phyloP scores from a whole-genome alignment of 1,140 invertebrate genomes.

The Aradophagus sp. region DNA sequence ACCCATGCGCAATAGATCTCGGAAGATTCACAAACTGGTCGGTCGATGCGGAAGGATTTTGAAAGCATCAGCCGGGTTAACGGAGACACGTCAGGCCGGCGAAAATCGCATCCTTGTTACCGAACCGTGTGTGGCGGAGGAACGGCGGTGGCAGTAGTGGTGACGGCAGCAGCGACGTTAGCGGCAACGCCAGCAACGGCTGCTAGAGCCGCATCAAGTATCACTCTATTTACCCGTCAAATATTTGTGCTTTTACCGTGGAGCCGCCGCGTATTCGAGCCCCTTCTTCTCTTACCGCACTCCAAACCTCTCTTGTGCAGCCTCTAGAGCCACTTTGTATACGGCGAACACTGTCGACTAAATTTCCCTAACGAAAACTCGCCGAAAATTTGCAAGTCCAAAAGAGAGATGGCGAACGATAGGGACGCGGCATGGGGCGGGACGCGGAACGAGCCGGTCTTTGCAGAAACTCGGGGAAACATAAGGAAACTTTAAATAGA shows the following conservation, averaged over 20 bases:
- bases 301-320: constrained; percentile 64
- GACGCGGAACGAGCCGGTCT: constrained; percentile 39
- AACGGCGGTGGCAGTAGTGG: constrained; percentile 31
- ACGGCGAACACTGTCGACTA: constrained; percentile 68
- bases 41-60: constrained; percentile 64
- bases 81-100: constrained; percentile 53
- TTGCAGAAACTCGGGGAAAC: constrained; percentile 54
- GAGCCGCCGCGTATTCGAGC: constrained; percentile 66
- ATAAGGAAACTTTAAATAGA: constrained; percentile 57
- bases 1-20: constrained; percentile 62
- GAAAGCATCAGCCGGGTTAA: constrained; percentile 62
- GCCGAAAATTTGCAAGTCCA: constrained; percentile 74
- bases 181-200: constrained; percentile 44
- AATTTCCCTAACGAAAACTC: constrained; percentile 74
- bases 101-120: constrained; percentile 55
- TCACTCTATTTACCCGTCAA: constrained; percentile 76
- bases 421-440: constrained; percentile 21
- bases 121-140: constrained; percentile 42
- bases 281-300: constrained; percentile 58
- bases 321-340: constrained; percentile 73
- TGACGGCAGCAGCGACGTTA: constrained; percentile 23
- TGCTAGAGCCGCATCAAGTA: constrained; percentile 71
- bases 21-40: constrained; percentile 61
- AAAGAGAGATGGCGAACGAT: constrained; percentile 60
- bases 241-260: constrained; percentile 75